Evolutionary conservation across 1,140 invertebrate genomes (phyloP).

Genomic region (Cheumatopsyche charites): DNA sequence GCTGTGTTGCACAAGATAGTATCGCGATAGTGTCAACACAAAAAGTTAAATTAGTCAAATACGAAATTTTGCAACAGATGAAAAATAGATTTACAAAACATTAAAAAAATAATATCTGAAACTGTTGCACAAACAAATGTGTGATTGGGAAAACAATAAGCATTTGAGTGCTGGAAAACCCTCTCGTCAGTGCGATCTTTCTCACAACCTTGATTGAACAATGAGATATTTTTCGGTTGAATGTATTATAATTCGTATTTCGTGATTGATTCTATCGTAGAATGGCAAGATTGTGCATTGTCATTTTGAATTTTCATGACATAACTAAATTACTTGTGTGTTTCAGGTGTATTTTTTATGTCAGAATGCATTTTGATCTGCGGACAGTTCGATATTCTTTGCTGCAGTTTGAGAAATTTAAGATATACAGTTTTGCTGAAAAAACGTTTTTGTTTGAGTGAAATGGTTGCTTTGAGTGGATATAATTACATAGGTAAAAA

Average conservation of each 20-base stretch:
- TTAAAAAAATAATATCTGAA: neutral
- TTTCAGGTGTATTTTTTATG: slow-evolving; percentile 44
- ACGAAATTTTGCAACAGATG: no score
- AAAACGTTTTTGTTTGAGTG: slow-evolving; percentile 23
- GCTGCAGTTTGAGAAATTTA: slow-evolving; percentile 47
- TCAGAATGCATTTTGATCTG: slow-evolving; percentile 44
- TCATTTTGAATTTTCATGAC: neutral
- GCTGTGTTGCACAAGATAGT: no score
- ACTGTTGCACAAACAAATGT: no score
- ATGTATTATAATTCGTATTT: neutral
- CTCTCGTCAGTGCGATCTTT: neutral
- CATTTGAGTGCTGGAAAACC: slow-evolving; percentile 1
- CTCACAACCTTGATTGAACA: slow-evolving; percentile 5
- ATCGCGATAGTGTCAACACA: no score
- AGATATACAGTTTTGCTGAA: slow-evolving; percentile 38
- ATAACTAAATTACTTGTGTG: neutral
- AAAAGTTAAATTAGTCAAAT: no score
- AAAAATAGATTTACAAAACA: neutral
- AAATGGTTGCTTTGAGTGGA: slow-evolving; percentile 25
- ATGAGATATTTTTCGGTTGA: slow-evolving; percentile 8
- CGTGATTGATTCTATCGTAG: neutral
- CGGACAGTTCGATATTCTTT: slow-evolving; percentile 47
- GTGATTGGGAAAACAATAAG: slow-evolving; percentile 6
- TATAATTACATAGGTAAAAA: slow-evolving; percentile 26
- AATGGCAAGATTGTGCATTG: no score